These are phyloP conservation scores for Epizoanthus rinbou DNA, from an alignment of 92 coral and sea anemone genomes.

Conservation along the genomic window DNA sequence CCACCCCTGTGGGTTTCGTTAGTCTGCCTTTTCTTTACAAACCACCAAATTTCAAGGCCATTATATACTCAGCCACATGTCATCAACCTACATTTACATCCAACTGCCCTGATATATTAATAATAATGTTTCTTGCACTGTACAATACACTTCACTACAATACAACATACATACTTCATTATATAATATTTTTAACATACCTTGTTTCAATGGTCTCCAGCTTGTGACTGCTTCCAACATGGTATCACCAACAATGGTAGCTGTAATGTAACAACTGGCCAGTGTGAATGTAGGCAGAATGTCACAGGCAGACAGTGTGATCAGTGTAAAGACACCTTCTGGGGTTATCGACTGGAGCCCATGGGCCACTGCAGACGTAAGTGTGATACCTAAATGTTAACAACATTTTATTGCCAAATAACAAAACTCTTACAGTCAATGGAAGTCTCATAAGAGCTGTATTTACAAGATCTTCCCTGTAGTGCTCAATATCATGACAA, in stretches of 20 bases:
- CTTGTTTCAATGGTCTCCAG: slow-evolving; percentile 46
- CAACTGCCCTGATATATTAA: too few relatives aligned
- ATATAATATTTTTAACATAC: neutral
- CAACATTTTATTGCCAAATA: neutral
- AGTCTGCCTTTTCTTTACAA: too few relatives aligned
- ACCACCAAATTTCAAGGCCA: too few relatives aligned
- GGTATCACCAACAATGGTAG: slow-evolving; percentile 94
- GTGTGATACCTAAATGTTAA: neutral
- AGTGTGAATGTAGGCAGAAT: slow-evolving; percentile 88
- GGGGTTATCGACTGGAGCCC: slow-evolving; percentile 76
- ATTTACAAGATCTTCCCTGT: too few relatives aligned
- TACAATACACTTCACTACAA: too few relatives aligned
- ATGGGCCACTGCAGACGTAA: slow-evolving; percentile 83
- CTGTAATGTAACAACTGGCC: slow-evolving; percentile 89
- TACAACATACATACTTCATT: too few relatives aligned
- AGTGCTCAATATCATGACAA: too few relatives aligned
- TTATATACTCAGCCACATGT: too few relatives aligned
- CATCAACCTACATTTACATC: too few relatives aligned
- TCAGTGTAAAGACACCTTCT: slow-evolving; percentile 81
- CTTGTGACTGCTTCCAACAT: slow-evolving; percentile 73
- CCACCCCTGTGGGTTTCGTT: too few relatives aligned
- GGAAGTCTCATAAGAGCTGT: too few relatives aligned
- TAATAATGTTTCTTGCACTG: too few relatives aligned
- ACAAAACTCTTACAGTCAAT: neutral
- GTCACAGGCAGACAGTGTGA: slow-evolving; percentile 95